Percentiles rank a stretch among this genome's conserved stretches.
Evolutionary conservation across 2,888 invertebrate species (phyloP).

Genomic region (Ennomos fuscantarius): DNA sequence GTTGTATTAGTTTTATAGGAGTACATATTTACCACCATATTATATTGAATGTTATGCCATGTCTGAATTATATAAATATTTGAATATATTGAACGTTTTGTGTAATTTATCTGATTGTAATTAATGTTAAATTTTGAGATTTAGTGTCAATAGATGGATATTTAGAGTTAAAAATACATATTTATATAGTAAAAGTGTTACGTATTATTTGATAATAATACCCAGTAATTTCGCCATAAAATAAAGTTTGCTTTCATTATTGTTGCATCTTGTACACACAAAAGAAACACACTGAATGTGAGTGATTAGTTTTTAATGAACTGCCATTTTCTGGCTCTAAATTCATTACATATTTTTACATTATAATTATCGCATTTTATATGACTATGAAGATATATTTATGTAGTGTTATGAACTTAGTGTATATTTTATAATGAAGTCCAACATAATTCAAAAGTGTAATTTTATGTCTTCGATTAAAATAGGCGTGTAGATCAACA

Average conservation of each 20-base stretch:
- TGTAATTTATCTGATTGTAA: constrained; percentile 11
- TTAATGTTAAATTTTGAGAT: constrained; percentile 7
- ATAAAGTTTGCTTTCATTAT: too few species aligned
- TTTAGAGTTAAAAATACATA: too few species aligned
- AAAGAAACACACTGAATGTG: too few species aligned
- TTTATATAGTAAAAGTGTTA: too few species aligned
- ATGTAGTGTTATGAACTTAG: constrained; percentile 22
- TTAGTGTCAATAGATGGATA: constrained; percentile 10
- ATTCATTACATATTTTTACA: constrained; percentile 21
- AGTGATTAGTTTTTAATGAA: background rate
- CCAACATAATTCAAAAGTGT: constrained; percentile 15
- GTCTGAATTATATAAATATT: constrained; percentile 10
- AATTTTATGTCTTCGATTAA: constrained; percentile 29
- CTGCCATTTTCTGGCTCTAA: constrained; percentile 13
- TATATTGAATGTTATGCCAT: constrained; percentile 3
- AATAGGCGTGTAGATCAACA: constrained; percentile 33
- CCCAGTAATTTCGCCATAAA: too few species aligned
- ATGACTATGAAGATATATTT: constrained; percentile 17
- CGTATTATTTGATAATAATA: too few species aligned
- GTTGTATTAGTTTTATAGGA: constrained; percentile 11
- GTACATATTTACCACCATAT: constrained; percentile 15
- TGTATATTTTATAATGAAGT: constrained; percentile 23
- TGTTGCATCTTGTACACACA: too few species aligned
- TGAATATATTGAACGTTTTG: constrained; percentile 14
- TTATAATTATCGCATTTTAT: constrained; percentile 33